A percentile compares a stretch with the other conserved stretches of the same genome.
These are phyloP conservation scores for Platerodrilus igneus DNA, from an alignment of 2,888 invertebrate genomes.

Conservation along the genomic window DNA sequence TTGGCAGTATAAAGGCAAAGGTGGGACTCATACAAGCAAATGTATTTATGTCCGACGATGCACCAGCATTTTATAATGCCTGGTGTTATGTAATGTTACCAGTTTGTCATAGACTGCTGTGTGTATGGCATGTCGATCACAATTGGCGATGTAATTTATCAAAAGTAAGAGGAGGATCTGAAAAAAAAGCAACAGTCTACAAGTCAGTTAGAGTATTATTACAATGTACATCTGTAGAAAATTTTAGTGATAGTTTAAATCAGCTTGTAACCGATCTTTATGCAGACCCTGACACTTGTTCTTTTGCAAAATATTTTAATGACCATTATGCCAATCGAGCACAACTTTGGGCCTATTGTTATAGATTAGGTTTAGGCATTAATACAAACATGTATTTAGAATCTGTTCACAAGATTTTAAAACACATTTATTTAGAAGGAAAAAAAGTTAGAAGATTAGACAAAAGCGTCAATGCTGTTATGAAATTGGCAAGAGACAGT, in stretches of 20 bases:
- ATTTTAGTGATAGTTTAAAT: background rate
- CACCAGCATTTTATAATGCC: slow-evolving; percentile 9
- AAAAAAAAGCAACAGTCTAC: slow-evolving; percentile 5
- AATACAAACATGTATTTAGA: slow-evolving; percentile 7
- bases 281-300: background rate
- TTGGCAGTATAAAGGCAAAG: slow-evolving; percentile 1
- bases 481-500: slow-evolving; percentile 15
- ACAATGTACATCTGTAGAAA: background rate
- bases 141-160: slow-evolving; percentile 7
- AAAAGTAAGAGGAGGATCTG: slow-evolving; percentile 4
- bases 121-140: slow-evolving; percentile 8
- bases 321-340: background rate
- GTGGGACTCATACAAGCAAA: slow-evolving; percentile 2
- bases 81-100: background rate
- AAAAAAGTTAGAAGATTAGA: slow-evolving; percentile 11
- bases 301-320: slow-evolving; percentile 3
- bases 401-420: slow-evolving; percentile 7
- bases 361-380: slow-evolving; percentile 3
- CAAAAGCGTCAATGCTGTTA: slow-evolving; percentile 14
- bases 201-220: slow-evolving; percentile 8
- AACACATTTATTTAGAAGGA: slow-evolving; percentile 8
- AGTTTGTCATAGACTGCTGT: background rate
- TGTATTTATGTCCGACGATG: slow-evolving; percentile 9
- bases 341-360: slow-evolving; percentile 8
- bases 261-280: background rate